These are phyloP conservation scores for Drosophila sordidula DNA, from an alignment of 2,888 invertebrate species.

Conservation along the genomic window DNA sequence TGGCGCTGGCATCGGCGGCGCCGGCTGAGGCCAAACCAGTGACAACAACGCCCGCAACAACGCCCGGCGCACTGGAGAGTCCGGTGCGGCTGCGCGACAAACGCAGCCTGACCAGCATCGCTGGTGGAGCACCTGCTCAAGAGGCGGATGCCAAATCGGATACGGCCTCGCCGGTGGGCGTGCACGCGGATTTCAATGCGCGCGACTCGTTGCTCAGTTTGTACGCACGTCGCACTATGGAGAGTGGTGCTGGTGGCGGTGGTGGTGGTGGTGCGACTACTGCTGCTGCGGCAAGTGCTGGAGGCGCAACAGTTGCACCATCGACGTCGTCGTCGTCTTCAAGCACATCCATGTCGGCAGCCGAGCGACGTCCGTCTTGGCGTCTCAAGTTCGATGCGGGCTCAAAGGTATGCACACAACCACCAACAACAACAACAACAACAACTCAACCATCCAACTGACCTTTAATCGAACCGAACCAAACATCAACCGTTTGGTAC, in stretches of 20 bases:
- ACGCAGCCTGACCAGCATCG: conserved; percentile 74
- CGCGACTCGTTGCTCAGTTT: conserved; percentile 68
- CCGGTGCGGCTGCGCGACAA: conserved; percentile 83
- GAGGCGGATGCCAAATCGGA: conserved; percentile 63
- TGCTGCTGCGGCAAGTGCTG: conserved; percentile 35
- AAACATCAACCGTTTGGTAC: conserved; percentile 8
- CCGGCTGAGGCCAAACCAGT: conserved; percentile 31
- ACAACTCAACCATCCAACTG: conserved; percentile 38
- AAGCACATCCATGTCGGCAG: conserved; percentile 60
- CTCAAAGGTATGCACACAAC: conserved; percentile 90
- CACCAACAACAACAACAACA: conserved; percentile 31
- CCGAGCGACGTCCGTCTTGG: conserved; percentile 95
- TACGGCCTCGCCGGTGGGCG: conserved; percentile 60
- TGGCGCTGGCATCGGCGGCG: conserved; percentile 37
- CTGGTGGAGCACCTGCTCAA: conserved; percentile 30
- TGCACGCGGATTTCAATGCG: conserved; percentile 70
- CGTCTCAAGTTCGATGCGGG: conserved; percentile 94
- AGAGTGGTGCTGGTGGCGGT: conserved; percentile 31
- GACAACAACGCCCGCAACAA: conserved; percentile 53
- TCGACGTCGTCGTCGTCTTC: conserved; percentile 44
- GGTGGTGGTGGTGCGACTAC: conserved; percentile 39
- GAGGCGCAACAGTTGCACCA: conserved; percentile 35
- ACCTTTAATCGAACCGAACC: conserved; percentile 39
- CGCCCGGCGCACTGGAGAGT: conserved; percentile 83
- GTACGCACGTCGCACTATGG: conserved; percentile 69